Conservation (phyloP, 2,113 vertebrate genomes). For the Prionailurus viverrinus region DNA sequence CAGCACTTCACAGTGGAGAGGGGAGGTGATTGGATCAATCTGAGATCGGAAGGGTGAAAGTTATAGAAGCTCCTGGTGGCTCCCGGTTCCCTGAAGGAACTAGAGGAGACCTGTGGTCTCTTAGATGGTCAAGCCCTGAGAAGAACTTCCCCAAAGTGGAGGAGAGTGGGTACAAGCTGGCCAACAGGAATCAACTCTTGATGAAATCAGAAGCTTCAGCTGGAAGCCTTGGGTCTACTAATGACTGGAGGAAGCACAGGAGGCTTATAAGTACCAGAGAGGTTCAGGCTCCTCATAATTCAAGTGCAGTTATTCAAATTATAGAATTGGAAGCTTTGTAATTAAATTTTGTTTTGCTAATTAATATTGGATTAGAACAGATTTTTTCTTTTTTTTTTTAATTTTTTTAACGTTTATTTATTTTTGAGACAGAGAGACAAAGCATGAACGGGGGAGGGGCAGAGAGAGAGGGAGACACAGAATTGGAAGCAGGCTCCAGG, state of each 20-base stretch:
- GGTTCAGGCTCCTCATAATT: neutral
- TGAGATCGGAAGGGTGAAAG: neutral
- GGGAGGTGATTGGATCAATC: neutral
- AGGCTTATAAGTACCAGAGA: neutral
- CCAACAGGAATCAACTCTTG: neutral
- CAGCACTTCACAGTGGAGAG: neutral
- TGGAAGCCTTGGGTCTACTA: neutral
- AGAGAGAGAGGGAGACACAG: no score
- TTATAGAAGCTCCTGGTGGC: neutral
- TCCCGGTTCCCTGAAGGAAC: neutral
- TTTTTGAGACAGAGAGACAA: no score
- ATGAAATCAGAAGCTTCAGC: neutral
- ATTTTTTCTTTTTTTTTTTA: neutral
- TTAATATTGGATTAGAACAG: conserved; percentile 27
- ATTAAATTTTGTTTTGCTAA: conserved; percentile 32
- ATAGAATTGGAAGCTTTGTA: neutral
- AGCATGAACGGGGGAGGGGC: no score
- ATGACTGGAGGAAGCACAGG: neutral
- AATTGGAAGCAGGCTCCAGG: no score
- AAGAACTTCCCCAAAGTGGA: neutral
- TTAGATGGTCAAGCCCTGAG: neutral
- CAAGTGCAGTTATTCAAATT: neutral
- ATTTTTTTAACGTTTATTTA: neutral
- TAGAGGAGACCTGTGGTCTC: neutral
- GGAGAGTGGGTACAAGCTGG: neutral